Conservation (phyloP, 2,797 vertebrate species). For the Lerista edwardsae region DNA sequence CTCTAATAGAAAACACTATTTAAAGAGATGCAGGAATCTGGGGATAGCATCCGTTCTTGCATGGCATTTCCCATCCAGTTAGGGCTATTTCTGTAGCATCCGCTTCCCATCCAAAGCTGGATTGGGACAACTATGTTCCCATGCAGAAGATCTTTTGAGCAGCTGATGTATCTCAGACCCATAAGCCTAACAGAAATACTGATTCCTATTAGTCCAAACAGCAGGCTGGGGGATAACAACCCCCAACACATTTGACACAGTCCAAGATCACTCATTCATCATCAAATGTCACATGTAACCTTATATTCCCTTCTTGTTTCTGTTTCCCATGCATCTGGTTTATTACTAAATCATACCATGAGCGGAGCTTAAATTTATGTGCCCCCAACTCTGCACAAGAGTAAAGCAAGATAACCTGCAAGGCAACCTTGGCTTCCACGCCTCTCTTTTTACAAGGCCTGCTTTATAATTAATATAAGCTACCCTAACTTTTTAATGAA, state of each 20-base stretch:
- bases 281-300: not conserved
- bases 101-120: not conserved
- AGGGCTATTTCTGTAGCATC: not conserved
- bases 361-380: not conserved
- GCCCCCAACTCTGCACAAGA: not conserved
- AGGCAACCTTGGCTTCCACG: not conserved
- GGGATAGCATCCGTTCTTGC: not conserved
- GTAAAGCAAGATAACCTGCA: not conserved
- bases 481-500: constrained; percentile 67
- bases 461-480: constrained; percentile 65
- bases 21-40: not conserved
- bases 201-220: too few species aligned
- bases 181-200: too few species aligned
- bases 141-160: too few species aligned
- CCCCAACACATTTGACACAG: not conserved
- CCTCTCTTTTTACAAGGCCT: constrained; percentile 15
- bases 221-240: not conserved
- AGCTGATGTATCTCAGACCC: too few species aligned
- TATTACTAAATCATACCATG: not conserved
- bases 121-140: too few species aligned
- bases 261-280: not conserved
- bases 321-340: not conserved
- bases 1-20: too few species aligned
- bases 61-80: not conserved
- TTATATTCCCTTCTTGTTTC: not conserved